Evolutionary conservation across 1,140 invertebrate species (phyloP), one percentile per base, ranked within the genome.

Genomic region (Hestina assimilis): DNA sequence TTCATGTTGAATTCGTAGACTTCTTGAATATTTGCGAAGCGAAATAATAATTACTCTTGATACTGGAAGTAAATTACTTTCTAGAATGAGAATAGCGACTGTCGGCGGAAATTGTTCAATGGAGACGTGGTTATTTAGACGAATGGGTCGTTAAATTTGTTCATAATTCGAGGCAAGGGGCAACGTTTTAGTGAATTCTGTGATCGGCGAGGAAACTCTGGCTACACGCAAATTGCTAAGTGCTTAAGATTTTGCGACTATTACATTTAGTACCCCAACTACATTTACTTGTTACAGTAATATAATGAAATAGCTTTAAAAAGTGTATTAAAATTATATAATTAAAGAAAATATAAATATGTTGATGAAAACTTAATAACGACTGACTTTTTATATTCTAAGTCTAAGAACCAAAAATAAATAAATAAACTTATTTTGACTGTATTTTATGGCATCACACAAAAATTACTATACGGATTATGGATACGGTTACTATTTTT

Each of bases 31-130:
- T 43, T 53, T 29, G 38, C 21, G 8, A 8, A 20, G 24, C 20
- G 45, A 57, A 65, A 46, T 65, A 71, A 62, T 71, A 68, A 68
- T 68, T 63, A 60, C 59, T 63, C 31, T 42, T 62, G 62, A 71
- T 67, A 62, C 45, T 64, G 48, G 35, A 52, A 47, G 53, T 35
- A 58, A 64, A 65, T 71, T 56, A 70, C 47, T 55, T 63, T 63
- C 45, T 48, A 33, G 40, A 63, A 63, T 54, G 33, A 38, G 23
- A 28, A 42, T 19, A 17, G 38, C 38, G 38, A 9, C 28, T 47
- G 28, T 43, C 23, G 38, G 11, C 26, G 33, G 46, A 46, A 23
- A 54, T 47, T 57, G 54, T 48, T 57, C 38, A 53, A 61, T 50
- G 29, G 51, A 57, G 40, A 43, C 48, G 43, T 46, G n/a, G 38